Evolutionary conservation across 37 sponge, comb jelly and placozoan species (phyloP).

Genomic region (Dysidea cf. avara): DNA sequence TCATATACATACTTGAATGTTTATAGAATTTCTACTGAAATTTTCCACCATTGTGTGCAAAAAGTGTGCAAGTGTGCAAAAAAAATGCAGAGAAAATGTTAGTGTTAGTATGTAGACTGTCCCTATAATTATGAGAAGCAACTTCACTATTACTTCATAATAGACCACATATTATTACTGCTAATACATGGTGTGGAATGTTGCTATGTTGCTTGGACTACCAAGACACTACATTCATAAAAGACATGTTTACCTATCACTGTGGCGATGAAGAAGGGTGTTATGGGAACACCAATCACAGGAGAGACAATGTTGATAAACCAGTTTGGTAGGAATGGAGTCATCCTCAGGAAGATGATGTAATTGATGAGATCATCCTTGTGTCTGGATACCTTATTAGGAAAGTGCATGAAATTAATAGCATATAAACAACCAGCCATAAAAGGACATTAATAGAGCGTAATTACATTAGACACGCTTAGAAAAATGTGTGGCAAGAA

Average conservation of each 20-base stretch:
- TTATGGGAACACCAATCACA: constrained; percentile 73
- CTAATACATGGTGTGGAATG: background rate
- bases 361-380: constrained; percentile 71
- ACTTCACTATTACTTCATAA: no score
- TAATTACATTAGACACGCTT: no score
- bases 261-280: constrained; percentile 87
- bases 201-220: no score
- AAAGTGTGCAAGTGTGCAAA: constrained; percentile 2
- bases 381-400: no score
- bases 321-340: constrained; percentile 96
- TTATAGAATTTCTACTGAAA: no score
- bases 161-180: background rate
- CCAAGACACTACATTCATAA: background rate
- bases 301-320: constrained; percentile 95
- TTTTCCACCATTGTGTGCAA: background rate
- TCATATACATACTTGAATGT: no score
- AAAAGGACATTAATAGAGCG: background rate
- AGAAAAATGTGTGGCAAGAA: no score
- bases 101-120: background rate
- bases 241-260: constrained; percentile 65
- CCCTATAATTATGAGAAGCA: no score
- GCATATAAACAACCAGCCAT: no score
- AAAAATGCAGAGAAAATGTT: background rate
- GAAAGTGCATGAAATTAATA: no score
- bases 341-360: constrained; percentile 82